Evolutionary conservation across 2,113 vertebrate genomes (phyloP).

Genomic region (Lipotes vexillifer): DNA sequence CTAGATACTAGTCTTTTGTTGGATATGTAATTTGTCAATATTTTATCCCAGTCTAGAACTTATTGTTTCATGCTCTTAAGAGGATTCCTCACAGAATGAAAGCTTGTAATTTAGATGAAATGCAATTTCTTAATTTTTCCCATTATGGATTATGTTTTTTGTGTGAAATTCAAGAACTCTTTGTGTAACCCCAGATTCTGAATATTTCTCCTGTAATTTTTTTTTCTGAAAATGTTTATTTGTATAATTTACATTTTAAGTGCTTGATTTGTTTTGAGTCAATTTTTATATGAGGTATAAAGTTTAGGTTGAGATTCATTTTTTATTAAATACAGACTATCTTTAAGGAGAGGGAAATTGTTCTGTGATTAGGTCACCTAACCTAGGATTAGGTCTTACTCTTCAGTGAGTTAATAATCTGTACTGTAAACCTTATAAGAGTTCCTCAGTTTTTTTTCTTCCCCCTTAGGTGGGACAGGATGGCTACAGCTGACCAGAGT

Average conservation of each 20-base stretch:
- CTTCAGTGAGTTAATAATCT: background rate
- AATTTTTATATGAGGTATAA: background rate
- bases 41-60: background rate
- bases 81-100: background rate
- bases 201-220: background rate
- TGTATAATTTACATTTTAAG: background rate
- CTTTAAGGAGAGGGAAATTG: background rate
- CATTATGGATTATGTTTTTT: background rate
- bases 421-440: background rate
- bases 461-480: background rate
- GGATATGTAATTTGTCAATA: background rate
- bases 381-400: background rate
- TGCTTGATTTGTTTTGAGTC: background rate
- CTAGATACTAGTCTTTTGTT: background rate
- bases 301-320: background rate
- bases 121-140: background rate
- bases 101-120: background rate
- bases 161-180: background rate
- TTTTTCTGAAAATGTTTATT: background rate
- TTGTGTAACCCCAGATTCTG: background rate
- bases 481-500: background rate
- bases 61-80: background rate
- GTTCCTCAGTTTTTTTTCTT: background rate
- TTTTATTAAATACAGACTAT: background rate
- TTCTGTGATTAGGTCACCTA: background rate